These are phyloP conservation scores for Lacerta viridis DNA, from an alignment of 2,797 vertebrate species.

Conservation along the genomic window DNA sequence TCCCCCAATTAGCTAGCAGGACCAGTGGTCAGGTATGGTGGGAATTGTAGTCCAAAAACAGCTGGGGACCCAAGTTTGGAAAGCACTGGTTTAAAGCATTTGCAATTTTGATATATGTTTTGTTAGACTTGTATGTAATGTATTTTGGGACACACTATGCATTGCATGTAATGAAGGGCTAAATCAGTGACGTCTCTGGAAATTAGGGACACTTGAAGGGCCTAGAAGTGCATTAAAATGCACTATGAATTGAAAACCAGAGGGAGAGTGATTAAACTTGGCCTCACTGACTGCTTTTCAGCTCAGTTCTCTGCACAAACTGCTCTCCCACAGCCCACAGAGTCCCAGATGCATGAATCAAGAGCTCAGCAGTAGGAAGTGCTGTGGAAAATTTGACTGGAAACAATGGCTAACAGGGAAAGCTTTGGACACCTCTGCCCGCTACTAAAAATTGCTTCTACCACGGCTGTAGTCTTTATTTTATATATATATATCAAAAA, in stretches of 20 bases:
- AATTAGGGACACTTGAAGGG: too few relatives aligned
- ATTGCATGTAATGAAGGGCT: neutral
- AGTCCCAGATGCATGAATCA: neutral
- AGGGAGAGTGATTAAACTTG: neutral
- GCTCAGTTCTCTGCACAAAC: neutral
- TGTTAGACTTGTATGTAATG: neutral
- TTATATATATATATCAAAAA: too few relatives aligned
- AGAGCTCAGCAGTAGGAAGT: neutral
- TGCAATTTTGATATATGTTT: neutral
- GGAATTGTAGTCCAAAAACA: too few relatives aligned
- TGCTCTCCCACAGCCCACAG: too few relatives aligned
- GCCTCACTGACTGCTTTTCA: neutral
- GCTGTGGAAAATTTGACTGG: neutral
- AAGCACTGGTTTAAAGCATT: neutral
- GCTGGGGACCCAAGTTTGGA: too few relatives aligned
- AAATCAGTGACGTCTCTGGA: too few relatives aligned
- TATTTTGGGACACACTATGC: neutral
- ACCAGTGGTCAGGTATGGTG: too few relatives aligned
- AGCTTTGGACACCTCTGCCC: neutral
- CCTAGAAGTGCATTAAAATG: too few relatives aligned
- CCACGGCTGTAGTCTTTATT: neutral
- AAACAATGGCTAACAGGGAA: neutral
- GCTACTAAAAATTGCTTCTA: neutral
- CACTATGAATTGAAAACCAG: neutral
- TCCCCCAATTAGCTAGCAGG: too few relatives aligned